Conservation (phyloP, 1,140 invertebrate species). For the Drosophila bipectinata region DNA sequence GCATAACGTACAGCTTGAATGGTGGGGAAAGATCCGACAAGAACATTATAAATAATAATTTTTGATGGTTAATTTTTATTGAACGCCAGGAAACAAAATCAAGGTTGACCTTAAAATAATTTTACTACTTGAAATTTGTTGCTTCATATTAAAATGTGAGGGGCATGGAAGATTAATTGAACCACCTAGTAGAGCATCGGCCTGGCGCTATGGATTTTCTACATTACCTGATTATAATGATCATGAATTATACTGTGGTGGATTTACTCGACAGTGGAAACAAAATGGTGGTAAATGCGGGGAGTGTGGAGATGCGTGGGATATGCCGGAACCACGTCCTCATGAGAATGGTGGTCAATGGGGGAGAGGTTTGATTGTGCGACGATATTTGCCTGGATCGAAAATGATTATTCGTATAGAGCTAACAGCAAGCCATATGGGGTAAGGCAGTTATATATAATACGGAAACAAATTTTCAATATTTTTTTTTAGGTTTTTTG, state of each 20-base stretch:
- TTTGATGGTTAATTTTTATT: neutral
- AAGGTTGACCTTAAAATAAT: neutral
- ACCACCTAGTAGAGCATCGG: slow-evolving; percentile 91
- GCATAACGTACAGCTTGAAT: too few species aligned
- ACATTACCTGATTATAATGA: slow-evolving; percentile 94
- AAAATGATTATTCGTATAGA: slow-evolving; percentile 90
- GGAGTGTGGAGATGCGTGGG: slow-evolving; percentile 94
- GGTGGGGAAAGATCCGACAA: neutral
- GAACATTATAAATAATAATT: neutral
- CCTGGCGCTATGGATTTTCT: slow-evolving; percentile 89
- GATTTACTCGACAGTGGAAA: slow-evolving; percentile 91
- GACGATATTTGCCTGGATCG: slow-evolving; percentile 88
- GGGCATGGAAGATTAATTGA: slow-evolving; percentile 93
- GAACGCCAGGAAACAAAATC: neutral
- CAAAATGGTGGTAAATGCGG: slow-evolving; percentile 91
- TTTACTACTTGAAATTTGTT: slow-evolving; percentile 1
- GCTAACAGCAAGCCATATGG: slow-evolving; percentile 91
- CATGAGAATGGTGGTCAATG: slow-evolving; percentile 94
- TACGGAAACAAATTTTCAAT: neutral
- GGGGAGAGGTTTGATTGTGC: slow-evolving; percentile 91
- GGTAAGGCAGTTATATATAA: slow-evolving; percentile 77
- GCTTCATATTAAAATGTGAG: slow-evolving; percentile 23
- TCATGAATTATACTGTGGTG: slow-evolving; percentile 95
- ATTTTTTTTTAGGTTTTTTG: slow-evolving; percentile 87
- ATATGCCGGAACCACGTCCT: slow-evolving; percentile 88